These are phyloP conservation scores for Nowickia ferox DNA, from an alignment of 2,888 invertebrate species.

Conservation along the genomic window DNA sequence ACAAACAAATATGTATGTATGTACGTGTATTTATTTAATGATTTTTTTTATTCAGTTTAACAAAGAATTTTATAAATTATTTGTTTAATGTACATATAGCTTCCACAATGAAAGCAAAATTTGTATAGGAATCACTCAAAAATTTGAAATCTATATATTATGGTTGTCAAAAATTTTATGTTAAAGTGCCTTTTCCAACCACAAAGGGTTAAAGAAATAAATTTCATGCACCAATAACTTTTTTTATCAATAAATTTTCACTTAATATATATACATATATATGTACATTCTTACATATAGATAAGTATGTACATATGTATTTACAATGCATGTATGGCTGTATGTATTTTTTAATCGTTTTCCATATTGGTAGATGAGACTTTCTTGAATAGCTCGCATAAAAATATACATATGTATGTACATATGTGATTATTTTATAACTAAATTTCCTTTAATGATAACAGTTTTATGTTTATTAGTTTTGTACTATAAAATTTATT, in stretches of 20 bases:
- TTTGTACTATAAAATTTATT: neutral
- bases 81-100: slow-evolving; percentile 28
- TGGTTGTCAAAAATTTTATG: too few relatives aligned
- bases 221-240: neutral
- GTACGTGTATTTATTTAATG: neutral
- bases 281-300: neutral
- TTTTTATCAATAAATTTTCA: neutral
- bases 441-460: too few relatives aligned
- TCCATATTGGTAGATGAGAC: too few relatives aligned
- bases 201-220: neutral
- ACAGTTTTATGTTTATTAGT: too few relatives aligned
- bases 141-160: too few relatives aligned
- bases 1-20: neutral
- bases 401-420: too few relatives aligned
- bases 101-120: neutral
- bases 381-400: too few relatives aligned
- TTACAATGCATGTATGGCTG: too few relatives aligned
- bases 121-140: too few relatives aligned
- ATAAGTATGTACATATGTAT: neutral
- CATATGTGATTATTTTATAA: too few relatives aligned
- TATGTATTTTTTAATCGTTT: too few relatives aligned
- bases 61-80: slow-evolving; percentile 3
- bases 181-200: neutral
- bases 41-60: slow-evolving; percentile 6
- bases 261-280: neutral